Conservation (phyloP, 2,113 vertebrate species). For the Actenoides hombroni region DNA sequence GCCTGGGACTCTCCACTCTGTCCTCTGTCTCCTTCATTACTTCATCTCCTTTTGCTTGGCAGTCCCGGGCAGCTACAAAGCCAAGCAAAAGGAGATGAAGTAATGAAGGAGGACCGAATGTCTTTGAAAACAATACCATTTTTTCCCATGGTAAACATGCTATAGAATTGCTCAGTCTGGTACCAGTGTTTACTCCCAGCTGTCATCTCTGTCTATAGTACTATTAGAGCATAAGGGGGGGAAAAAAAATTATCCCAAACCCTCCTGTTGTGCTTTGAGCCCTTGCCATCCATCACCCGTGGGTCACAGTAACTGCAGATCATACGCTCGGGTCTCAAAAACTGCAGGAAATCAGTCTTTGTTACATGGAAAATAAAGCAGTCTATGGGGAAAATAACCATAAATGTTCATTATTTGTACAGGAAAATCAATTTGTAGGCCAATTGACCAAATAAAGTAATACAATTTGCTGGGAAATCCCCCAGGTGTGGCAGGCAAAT, state of each 20-base stretch:
- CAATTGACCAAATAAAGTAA: conserved; percentile 79
- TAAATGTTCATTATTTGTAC: conserved; percentile 81
- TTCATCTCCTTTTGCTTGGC: not conserved
- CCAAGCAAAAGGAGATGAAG: no score
- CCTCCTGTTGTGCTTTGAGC: not conserved
- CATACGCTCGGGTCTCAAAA: conserved; percentile 8
- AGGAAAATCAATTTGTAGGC: conserved; percentile 79
- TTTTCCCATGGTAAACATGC: not conserved
- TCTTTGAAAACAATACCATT: not conserved
- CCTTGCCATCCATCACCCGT: conserved; percentile 26
- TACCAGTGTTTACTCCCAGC: not conserved
- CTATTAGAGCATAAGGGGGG: not conserved
- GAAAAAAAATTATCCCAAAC: not conserved
- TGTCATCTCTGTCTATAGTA: not conserved
- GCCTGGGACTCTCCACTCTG: not conserved
- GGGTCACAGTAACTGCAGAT: conserved; percentile 22
- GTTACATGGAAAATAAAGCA: conserved; percentile 71
- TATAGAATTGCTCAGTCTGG: not conserved
- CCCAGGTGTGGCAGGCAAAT: conserved; percentile 58
- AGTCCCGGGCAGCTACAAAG: not conserved
- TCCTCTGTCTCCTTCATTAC: not conserved
- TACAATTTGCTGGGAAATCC: conserved; percentile 76
- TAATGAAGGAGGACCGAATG: not conserved
- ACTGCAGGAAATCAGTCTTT: conserved; percentile 67
- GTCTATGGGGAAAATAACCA: conserved; percentile 77